Evolutionary conservation across 2,797 vertebrate genomes (phyloP).

Genomic region (Ctenochaetus hawaiiensis): DNA sequence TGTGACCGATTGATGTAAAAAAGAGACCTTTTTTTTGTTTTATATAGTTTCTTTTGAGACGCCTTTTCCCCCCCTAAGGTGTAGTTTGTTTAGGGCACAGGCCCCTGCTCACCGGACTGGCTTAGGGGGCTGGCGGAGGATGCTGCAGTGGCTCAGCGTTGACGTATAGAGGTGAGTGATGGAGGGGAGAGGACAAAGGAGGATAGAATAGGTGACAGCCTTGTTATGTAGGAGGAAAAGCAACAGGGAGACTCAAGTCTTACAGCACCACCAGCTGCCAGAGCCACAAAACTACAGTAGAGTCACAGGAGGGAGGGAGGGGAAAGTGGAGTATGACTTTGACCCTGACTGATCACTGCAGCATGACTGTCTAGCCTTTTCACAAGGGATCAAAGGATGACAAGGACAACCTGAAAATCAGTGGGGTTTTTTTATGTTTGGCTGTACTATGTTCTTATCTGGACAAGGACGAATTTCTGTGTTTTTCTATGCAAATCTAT

Average conservation of each 20-base stretch:
- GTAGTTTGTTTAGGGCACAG: slow-evolving; percentile 38
- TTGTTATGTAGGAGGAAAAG: slow-evolving; percentile 71
- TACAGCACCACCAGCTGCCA: slow-evolving; percentile 87
- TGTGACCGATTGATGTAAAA: background rate
- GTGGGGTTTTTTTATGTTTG: slow-evolving; percentile 42
- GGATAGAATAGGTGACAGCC: slow-evolving; percentile 81
- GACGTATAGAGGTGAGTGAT: slow-evolving; percentile 78
- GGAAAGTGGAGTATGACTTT: slow-evolving; percentile 71
- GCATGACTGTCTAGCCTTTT: slow-evolving; percentile 81
- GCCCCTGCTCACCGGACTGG: slow-evolving; percentile 26
- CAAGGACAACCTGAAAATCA: slow-evolving; percentile 75
- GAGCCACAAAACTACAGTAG: slow-evolving; percentile 74
- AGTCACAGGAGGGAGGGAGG: slow-evolving; percentile 46
- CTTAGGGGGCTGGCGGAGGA: slow-evolving; percentile 53
- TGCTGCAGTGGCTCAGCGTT: slow-evolving; percentile 76
- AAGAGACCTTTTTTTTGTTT: slow-evolving; percentile 5
- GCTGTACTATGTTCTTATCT: slow-evolving; percentile 47
- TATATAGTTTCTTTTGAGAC: slow-evolving; percentile 8
- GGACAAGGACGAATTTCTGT: slow-evolving; percentile 62
- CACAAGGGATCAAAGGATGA: slow-evolving; percentile 78
- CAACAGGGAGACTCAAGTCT: slow-evolving; percentile 72
- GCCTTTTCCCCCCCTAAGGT: background rate
- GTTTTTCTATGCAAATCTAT: slow-evolving; percentile 62
- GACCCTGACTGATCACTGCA: slow-evolving; percentile 85
- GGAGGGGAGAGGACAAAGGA: slow-evolving; percentile 83